A percentile compares a stretch with the other conserved stretches of the same genome.
Evolutionary conservation across 92 coral and sea anemone genomes (phyloP).

Genomic region (Anthopleura xanthogrammica): DNA sequence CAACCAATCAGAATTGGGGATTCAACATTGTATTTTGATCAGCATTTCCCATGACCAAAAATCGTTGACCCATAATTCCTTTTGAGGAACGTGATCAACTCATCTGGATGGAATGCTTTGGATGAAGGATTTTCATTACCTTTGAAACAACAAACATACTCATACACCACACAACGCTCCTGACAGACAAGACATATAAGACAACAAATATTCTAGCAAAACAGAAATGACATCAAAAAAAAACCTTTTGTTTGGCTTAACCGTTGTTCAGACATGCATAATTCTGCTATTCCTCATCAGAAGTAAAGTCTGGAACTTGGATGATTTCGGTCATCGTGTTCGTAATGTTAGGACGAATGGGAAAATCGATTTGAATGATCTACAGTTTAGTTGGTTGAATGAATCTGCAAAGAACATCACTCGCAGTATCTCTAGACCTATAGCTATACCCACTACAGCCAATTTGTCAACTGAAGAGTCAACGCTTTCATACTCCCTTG

Average conservation of each 20-base stretch:
- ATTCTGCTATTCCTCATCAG: background rate
- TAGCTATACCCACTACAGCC: background rate
- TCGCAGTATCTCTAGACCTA: background rate
- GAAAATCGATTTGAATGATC: slow-evolving; percentile 16
- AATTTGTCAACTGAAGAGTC: background rate
- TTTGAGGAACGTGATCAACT: no score
- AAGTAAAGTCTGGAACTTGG: background rate
- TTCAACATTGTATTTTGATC: no score
- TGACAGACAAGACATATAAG: no score
- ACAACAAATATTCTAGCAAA: no score
- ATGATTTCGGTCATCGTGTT: background rate
- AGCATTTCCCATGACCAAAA: no score
- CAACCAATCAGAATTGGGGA: no score
- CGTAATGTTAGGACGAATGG: background rate
- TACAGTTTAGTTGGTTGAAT: slow-evolving; percentile 21
- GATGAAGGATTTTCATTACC: no score
- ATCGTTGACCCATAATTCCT: no score
- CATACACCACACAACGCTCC: no score
- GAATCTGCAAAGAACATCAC: background rate
- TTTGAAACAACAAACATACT: no score
- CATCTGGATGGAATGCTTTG: no score
- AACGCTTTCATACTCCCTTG: background rate
- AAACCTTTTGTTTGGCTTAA: background rate
- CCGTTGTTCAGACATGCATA: background rate
- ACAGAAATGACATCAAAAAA: background rate